phyloP scores from a whole-genome alignment of 2,797 vertebrate genomes.

The Kryptopterus vitreolus region DNA sequence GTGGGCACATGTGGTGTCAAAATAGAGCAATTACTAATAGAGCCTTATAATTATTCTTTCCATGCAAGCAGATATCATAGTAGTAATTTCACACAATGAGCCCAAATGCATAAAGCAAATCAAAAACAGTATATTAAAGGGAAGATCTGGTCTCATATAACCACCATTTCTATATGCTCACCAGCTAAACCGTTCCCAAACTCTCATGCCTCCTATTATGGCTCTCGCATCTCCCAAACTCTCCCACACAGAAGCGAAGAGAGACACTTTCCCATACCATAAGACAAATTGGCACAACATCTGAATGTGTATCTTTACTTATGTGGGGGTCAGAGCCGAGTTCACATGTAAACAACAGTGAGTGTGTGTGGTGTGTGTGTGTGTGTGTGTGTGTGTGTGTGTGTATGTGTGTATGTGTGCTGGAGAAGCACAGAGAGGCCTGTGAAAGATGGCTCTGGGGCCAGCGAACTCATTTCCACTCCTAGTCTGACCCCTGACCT shows the following conservation, averaged over 20 bases:
- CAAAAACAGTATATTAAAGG: neutral
- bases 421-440: conserved; percentile 47
- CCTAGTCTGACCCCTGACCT: conserved; percentile 68
- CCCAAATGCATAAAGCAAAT: neutral
- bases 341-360: conserved; percentile 42
- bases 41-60: neutral
- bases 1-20: neutral
- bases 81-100: neutral
- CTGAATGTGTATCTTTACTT: conserved; percentile 29
- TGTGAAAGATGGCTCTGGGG: conserved; percentile 63
- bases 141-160: neutral
- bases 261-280: neutral
- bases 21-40: neutral
- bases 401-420: no score
- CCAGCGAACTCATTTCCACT: conserved; percentile 74
- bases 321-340: conserved; percentile 24
- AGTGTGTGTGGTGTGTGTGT: no score
- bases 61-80: neutral
- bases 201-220: neutral
- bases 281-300: conserved; percentile 23
- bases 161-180: conserved; percentile 1
- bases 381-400: no score
- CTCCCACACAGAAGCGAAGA: conserved; percentile 29
- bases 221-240: conserved; percentile 16
- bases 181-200: neutral